Base-by-base conservation (phyloP, 1,140 invertebrate genomes). In the Formica selysi region DNA sequence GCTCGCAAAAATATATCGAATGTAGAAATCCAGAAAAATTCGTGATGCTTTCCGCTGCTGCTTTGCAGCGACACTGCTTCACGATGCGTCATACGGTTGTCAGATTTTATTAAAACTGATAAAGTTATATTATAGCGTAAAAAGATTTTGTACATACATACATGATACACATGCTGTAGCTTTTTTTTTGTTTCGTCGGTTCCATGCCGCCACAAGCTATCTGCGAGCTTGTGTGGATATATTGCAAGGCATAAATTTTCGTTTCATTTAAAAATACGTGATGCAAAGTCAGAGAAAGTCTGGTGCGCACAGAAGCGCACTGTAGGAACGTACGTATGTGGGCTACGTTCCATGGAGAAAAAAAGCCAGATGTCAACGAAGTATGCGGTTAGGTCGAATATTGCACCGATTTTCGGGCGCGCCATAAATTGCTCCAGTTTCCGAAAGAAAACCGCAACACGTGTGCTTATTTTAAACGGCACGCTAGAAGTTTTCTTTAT, bases 401-500 rank as follows among this genome's bases (percentile, higher is more conserved):
- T 94, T 92, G 91, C 91, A 71, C 83, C 86, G 86, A 91, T 91
- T 91, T 91, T 90, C 57, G 73, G 89, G 86, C 70, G 87, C 76
- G 86, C 86, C 92, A 93, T 95, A 95, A 95, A 94, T 94, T 95
- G 94, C 93, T 91, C 93, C 70, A 95, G 89, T 95, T 95, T 89
- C 92, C 81, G 87, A 92, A 92, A 90, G 90, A 91, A 93, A 93
- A 92, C 91, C 86, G 85, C 87, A 90, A 93, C 92, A 90, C 91
- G 90, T 93, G 84, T 51, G 57, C 54, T 13, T 80, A 76, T 71
- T 26, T 70, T 70, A 62, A 32, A 54, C 51, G 74, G 54, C 84
- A 89, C 88, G 90, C 93, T 92, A 91, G 87, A 92, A 93, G 91
- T 90, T 94, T 93, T 88, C 78, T 86, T 87, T 48, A 62, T 29